These are phyloP conservation scores for Remorina albescens DNA, from an alignment of 2,797 vertebrate genomes.

Conservation along the genomic window DNA sequence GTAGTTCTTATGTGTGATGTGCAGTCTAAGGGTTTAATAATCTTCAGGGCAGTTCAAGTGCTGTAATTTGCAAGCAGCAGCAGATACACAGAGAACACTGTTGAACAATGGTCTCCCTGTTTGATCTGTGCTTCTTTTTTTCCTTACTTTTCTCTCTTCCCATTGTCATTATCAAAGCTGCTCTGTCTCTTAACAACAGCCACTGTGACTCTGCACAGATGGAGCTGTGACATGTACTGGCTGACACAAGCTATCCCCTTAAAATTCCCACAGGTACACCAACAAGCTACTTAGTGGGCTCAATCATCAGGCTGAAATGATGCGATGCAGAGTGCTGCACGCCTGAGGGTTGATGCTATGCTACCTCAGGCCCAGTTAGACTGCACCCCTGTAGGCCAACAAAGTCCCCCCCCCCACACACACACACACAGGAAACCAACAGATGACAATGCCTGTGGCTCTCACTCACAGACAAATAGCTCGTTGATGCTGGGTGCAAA, in stretches of 20 bases:
- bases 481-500: slow-evolving; percentile 48
- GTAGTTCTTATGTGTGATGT: background rate
- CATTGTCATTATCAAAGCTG: slow-evolving; percentile 32
- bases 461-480: slow-evolving; percentile 69
- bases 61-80: slow-evolving; percentile 14
- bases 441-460: slow-evolving; percentile 67
- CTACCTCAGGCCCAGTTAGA: slow-evolving; percentile 57
- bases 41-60: slow-evolving; percentile 12
- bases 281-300: slow-evolving; percentile 62
- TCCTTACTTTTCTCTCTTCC: slow-evolving; percentile 11
- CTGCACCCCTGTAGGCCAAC: slow-evolving; percentile 56
- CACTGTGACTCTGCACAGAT: slow-evolving; percentile 29
- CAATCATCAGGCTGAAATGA: slow-evolving; percentile 70
- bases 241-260: slow-evolving; percentile 59
- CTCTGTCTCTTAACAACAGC: slow-evolving; percentile 23
- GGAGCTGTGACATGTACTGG: slow-evolving; percentile 43
- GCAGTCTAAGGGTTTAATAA: slow-evolving; percentile 17
- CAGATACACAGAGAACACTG: slow-evolving; percentile 25
- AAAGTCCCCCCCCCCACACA: slow-evolving; percentile 8
- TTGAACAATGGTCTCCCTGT: slow-evolving; percentile 27
- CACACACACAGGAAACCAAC: slow-evolving; percentile 36
- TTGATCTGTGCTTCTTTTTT: slow-evolving; percentile 25
- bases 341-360: slow-evolving; percentile 61
- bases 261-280: slow-evolving; percentile 51
- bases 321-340: slow-evolving; percentile 61